Conservation (phyloP, 2,888 invertebrate species). For the Caenorhabditis sulstoni region DNA sequence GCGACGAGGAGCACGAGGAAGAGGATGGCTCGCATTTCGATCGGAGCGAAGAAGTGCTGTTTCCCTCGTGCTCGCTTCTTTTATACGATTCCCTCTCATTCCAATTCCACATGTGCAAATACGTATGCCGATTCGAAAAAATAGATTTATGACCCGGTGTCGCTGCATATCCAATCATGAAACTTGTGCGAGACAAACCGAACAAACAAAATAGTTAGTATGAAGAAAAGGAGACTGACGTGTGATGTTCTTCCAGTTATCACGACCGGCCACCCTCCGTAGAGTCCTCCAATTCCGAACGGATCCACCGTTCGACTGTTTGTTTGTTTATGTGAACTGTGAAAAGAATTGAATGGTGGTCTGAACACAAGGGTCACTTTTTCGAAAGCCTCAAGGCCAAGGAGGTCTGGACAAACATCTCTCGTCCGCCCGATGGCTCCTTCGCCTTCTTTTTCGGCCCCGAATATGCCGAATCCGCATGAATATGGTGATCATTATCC, state of each 20-base stretch:
- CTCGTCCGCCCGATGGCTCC: not conserved
- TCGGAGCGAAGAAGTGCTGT: constrained; percentile 38
- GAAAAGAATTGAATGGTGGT: constrained; percentile 24
- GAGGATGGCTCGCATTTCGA: constrained; percentile 49
- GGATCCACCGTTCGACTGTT: constrained; percentile 14
- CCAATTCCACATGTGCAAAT: constrained; percentile 35
- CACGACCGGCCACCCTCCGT: not conserved
- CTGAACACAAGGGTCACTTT: constrained; percentile 30
- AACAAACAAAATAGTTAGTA: constrained; percentile 11
- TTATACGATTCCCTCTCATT: constrained; percentile 24
- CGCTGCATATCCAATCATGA: constrained; percentile 15
- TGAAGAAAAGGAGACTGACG: not conserved
- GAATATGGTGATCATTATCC: constrained; percentile 55
- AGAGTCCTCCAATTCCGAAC: constrained; percentile 4
- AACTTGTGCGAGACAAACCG: constrained; percentile 1
- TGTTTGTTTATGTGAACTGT: constrained; percentile 53
- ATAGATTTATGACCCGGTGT: constrained; percentile 38
- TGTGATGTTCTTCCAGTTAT: constrained; percentile 8
- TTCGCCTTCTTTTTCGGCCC: constrained; percentile 2
- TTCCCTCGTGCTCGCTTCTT: constrained; percentile 8
- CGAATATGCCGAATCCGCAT: constrained; percentile 21
- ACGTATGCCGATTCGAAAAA: constrained; percentile 19
- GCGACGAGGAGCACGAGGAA: constrained; percentile 56
- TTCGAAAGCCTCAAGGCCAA: constrained; percentile 27
- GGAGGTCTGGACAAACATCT: not conserved